Evolutionary conservation across 2,888 invertebrate species (phyloP), one percentile per base, ranked within the genome.

Genomic region (Chrysolina americana): DNA sequence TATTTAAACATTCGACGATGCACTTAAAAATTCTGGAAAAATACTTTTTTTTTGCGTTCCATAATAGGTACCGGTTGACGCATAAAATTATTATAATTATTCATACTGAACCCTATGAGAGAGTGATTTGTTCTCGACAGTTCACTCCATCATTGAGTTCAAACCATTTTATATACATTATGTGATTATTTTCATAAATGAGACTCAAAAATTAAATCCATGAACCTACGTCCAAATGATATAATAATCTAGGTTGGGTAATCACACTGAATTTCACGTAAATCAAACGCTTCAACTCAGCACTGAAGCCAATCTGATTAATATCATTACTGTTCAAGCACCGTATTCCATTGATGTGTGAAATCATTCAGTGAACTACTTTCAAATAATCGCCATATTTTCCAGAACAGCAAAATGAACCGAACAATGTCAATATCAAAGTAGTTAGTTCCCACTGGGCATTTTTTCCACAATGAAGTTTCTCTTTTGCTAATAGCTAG

Each of bases 401-500:
- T 76, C 76, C 77, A 76, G 77, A 75, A 79, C 76, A 73, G 78
- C 77, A 79, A 80, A 81, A 81, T 80, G 81, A 81, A 82, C 81
- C 78, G 75, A 81, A 80, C 83, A 83, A 83, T 83, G 83, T 83
- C 83, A 83, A 83, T 83, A 83, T 81, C 82, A 84, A 79, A 82
- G 78, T 75, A 81, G 80, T 83, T 83, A 81, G 80, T 83, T 83
- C 82, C 83, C 83, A 81, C 80, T 81, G 53, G 56, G n/a, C 53
- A 41, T 53, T 68, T 68, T 53, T 53, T 68, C 71, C 65, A 48
- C 66, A 71, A 56, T 64, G 72, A 79, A 83, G 80, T 85, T 86
- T 86, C 85, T 86, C 85, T 85, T 85, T 85, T 85, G 83, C 82
- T 84, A 83, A 84, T 83, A 85, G 80, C 81, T 82, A 83, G 83